Evolutionary conservation across 2,888 invertebrate genomes (phyloP).

Genomic region (Bugula neritina): DNA sequence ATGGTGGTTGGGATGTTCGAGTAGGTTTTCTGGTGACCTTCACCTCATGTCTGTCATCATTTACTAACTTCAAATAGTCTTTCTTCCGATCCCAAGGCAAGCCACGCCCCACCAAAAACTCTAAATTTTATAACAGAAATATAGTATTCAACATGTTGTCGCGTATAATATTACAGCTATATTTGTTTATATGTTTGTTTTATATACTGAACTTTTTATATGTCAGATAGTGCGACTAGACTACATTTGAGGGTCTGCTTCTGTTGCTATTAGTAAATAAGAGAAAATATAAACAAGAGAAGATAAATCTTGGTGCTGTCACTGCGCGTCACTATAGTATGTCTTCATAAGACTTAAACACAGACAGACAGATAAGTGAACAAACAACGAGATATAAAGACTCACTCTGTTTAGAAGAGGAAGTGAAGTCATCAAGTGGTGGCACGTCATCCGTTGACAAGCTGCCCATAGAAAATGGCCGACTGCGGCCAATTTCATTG

Average conservation of each 20-base stretch:
- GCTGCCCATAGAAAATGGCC: background rate
- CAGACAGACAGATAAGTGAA: background rate
- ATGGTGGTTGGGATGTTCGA: background rate
- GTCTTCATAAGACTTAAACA: too few species aligned
- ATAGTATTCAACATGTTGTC: background rate
- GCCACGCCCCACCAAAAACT: background rate
- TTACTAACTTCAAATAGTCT: slow-evolving; percentile 11
- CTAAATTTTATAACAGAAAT: background rate
- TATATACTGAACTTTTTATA: too few species aligned
- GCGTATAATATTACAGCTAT: background rate
- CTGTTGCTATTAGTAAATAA: too few species aligned
- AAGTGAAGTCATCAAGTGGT: background rate
- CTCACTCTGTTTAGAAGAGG: background rate
- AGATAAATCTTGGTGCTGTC: too few species aligned
- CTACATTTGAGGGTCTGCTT: too few species aligned
- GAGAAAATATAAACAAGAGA: too few species aligned
- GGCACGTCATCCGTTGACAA: too few species aligned
- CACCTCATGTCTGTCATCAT: slow-evolving; percentile 7
- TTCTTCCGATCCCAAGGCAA: slow-evolving; percentile 25
- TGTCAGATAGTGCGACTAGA: too few species aligned
- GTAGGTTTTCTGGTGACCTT: background rate
- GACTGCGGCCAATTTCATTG: too few species aligned
- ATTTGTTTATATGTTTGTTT: too few species aligned
- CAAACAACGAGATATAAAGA: background rate
- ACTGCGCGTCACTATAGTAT: too few species aligned